Evolutionary conservation across 2,113 vertebrate species (phyloP).

Genomic region (Trichechus manatus): DNA sequence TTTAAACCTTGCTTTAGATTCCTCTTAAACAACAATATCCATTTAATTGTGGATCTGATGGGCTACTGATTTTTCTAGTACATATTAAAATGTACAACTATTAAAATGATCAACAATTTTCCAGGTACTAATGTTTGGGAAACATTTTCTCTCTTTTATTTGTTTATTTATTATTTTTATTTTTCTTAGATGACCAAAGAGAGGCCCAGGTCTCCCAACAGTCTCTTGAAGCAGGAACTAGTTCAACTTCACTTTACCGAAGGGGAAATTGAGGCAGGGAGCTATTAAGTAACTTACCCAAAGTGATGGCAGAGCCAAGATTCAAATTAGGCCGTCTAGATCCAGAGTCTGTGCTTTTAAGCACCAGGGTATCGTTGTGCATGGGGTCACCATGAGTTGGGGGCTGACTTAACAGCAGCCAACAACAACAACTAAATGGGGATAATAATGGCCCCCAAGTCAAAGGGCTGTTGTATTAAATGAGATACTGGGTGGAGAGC

Average conservation of each 20-base stretch:
- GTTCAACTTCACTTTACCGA: background rate
- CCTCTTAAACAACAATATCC: background rate
- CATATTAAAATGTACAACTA: background rate
- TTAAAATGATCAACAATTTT: background rate
- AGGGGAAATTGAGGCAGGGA: background rate
- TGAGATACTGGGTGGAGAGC: rapidly evolving
- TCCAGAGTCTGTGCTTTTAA: background rate
- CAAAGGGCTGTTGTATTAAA: background rate
- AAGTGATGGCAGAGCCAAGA: too few species aligned
- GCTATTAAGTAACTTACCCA: background rate
- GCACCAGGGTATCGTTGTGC: background rate
- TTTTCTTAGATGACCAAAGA: background rate
- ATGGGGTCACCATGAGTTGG: background rate
- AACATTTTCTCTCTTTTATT: background rate
- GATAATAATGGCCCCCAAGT: too few species aligned
- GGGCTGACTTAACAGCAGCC: background rate
- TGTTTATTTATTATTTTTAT: background rate
- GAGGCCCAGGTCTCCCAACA: background rate
- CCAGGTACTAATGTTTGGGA: background rate
- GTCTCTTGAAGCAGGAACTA: background rate
- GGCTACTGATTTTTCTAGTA: background rate
- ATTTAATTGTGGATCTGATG: background rate
- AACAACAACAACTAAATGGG: background rate
- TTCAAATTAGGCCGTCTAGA: background rate
- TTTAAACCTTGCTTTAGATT: background rate